Conservation (phyloP, 2,888 invertebrate genomes). For the Exephanes ischioxanthus region DNA sequence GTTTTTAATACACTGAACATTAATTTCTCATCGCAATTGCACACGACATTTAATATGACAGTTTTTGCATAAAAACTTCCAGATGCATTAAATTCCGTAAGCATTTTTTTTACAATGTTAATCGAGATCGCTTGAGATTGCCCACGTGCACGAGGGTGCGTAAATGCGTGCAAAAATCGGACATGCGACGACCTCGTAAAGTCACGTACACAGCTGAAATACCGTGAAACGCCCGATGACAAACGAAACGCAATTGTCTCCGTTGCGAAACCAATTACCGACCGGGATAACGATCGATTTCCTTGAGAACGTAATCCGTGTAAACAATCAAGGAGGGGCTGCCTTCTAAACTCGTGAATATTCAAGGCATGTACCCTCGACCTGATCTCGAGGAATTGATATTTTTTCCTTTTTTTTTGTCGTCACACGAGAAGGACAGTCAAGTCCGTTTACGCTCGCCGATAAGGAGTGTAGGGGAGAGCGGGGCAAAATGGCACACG, state of each 20-base stretch:
- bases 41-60: no score
- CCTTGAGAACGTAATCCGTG: slow-evolving; percentile 46
- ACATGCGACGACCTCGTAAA: no score
- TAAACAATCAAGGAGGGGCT: slow-evolving; percentile 39
- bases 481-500: no score
- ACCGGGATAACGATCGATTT: slow-evolving; percentile 60
- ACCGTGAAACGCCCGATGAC: no score
- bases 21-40: no score
- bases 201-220: no score
- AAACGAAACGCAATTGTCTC: slow-evolving; percentile 45
- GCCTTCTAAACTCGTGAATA: slow-evolving; percentile 23
- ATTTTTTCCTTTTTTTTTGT: slow-evolving; percentile 29
- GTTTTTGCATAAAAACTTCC: no score
- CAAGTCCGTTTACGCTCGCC: slow-evolving; percentile 53
- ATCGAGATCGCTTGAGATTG: no score
- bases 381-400: not conserved
- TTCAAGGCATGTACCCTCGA: slow-evolving; percentile 38
- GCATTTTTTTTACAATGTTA: no score
- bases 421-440: slow-evolving; percentile 36
- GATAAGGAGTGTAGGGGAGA: slow-evolving; percentile 56
- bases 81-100: no score
- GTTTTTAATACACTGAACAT: no score
- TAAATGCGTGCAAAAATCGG: not conserved
- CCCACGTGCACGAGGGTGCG: no score
- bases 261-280: slow-evolving; percentile 35